Percentiles rank a stretch among this genome's conserved stretches.
phyloP scores from a whole-genome alignment of 2,797 vertebrate species.

The Megaceryle alcyon region DNA sequence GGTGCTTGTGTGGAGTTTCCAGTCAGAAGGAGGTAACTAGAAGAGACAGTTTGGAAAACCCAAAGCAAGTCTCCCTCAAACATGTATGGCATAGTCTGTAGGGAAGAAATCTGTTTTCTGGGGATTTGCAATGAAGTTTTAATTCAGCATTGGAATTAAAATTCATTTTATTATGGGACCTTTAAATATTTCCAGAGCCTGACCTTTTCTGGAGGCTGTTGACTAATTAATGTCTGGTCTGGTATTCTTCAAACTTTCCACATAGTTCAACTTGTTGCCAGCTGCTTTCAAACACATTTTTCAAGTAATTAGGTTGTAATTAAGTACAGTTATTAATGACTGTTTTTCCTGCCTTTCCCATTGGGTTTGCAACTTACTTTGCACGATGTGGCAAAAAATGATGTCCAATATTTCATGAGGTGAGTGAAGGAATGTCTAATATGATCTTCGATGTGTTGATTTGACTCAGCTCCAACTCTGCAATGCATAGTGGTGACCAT shows the following conservation, averaged over 20 bases:
- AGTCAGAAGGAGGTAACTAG: neutral
- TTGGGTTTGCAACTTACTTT: slow-evolving; percentile 56
- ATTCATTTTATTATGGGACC: slow-evolving; percentile 50
- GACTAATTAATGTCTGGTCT: slow-evolving; percentile 71
- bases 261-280: slow-evolving; percentile 55
- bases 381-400: slow-evolving; percentile 30
- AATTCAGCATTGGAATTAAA: slow-evolving; percentile 51
- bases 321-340: slow-evolving; percentile 66
- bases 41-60: neutral
- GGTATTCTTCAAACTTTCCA: slow-evolving; percentile 73
- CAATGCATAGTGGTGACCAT: neutral
- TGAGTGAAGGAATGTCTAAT: slow-evolving; percentile 32
- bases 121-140: slow-evolving; percentile 27
- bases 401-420: slow-evolving; percentile 18
- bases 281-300: slow-evolving; percentile 66
- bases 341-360: slow-evolving; percentile 60
- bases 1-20: neutral
- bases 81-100: neutral
- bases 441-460: neutral
- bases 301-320: slow-evolving; percentile 68
- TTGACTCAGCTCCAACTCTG: neutral
- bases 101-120: neutral
- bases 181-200: slow-evolving; percentile 70
- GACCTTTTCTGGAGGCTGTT: slow-evolving; percentile 63
- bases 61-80: neutral